Percentiles rank a stretch among this genome's conserved stretches.
Conservation (phyloP, 1,140 invertebrate genomes). For the Hormaphis cornu region DNA sequence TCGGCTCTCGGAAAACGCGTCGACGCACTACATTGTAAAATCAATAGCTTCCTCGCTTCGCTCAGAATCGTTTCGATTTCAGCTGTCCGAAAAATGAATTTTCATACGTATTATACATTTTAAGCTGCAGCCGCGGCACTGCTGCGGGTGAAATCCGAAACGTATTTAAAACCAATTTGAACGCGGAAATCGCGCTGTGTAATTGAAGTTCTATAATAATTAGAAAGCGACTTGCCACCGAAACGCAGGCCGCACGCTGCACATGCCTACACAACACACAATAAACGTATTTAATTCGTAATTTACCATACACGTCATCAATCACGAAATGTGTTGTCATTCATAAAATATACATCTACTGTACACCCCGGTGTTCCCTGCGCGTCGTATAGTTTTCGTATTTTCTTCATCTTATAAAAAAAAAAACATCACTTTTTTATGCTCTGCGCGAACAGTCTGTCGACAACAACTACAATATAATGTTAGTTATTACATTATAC, state of each 20-base stretch:
- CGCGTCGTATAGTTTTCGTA: background rate
- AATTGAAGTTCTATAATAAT: constrained; percentile 2
- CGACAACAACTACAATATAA: background rate
- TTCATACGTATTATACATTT: no score
- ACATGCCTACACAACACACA: background rate
- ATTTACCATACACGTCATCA: constrained; percentile 7
- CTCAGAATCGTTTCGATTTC: no score
- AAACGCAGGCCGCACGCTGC: background rate
- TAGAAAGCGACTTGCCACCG: constrained; percentile 8
- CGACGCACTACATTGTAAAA: no score
- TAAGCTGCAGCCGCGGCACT: no score
- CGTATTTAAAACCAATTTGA: background rate
- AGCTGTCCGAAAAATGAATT: no score
- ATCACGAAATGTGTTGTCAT: constrained; percentile 24
- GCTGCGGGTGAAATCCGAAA: no score
- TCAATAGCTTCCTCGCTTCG: no score
- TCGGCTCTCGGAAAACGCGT: no score
- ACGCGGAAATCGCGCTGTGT: background rate
- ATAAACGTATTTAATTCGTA: background rate
- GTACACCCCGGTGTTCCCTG: background rate
- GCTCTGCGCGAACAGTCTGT: background rate
- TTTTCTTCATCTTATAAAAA: background rate
- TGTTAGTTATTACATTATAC: no score
- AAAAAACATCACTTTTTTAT: no score
- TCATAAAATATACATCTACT: constrained; percentile 6